phyloP scores from a whole-genome alignment of 2,113 vertebrate genomes.

The Rousettus leschenaultii region DNA sequence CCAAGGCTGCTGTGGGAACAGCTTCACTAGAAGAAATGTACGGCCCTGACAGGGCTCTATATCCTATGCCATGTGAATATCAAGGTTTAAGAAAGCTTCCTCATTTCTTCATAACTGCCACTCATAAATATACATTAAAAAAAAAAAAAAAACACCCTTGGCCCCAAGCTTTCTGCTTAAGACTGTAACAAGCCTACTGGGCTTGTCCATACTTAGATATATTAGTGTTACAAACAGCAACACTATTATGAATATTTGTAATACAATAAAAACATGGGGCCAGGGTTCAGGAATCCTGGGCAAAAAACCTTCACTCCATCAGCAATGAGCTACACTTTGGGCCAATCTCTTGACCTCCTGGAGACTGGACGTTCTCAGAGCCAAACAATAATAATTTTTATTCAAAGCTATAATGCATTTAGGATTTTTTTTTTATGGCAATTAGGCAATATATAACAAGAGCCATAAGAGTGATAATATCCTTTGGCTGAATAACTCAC shows the following conservation, averaged over 20 bases:
- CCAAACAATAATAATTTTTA: background rate
- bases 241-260: background rate
- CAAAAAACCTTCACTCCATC: background rate
- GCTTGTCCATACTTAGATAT: background rate
- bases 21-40: background rate
- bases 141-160: background rate
- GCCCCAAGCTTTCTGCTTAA: background rate
- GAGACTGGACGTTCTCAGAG: background rate
- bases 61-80: no score
- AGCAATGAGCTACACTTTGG: background rate
- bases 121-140: background rate
- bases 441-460: conserved; percentile 42
- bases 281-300: background rate
- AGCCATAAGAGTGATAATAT: conserved; percentile 51
- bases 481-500: conserved; percentile 53
- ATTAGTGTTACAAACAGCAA: conserved; percentile 20
- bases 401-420: background rate
- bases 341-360: background rate
- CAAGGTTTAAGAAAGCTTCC: background rate
- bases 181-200: background rate
- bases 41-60: background rate
- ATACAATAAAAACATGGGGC: background rate
- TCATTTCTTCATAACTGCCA: background rate
- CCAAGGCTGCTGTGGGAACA: background rate
- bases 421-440: background rate